Conservation (phyloP, 53 echinoderm and acorn worm genomes). For the Holothuria leucospilota region DNA sequence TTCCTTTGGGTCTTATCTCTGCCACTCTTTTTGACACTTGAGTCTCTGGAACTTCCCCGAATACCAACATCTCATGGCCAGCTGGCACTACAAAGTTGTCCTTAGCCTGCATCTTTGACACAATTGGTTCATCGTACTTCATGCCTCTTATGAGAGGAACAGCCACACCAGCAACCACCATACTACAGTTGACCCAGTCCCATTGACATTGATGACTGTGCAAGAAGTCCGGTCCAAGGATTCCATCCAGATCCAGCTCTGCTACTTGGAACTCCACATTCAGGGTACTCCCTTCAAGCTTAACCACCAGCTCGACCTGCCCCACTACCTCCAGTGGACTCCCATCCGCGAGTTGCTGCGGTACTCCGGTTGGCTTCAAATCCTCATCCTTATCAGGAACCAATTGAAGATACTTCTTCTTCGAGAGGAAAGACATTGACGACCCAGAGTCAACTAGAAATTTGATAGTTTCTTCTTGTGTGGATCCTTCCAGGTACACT, state of each 20-base stretch:
- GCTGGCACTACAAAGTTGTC: slow-evolving; percentile 30
- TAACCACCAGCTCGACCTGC: not conserved
- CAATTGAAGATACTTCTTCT: not conserved
- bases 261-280: slow-evolving; percentile 34
- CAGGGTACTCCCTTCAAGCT: not conserved
- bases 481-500: not conserved
- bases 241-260: slow-evolving; percentile 42
- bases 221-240: slow-evolving; percentile 59
- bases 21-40: no score
- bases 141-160: slow-evolving; percentile 33
- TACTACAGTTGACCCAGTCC: slow-evolving; percentile 23
- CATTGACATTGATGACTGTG: slow-evolving; percentile 37
- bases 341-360: not conserved
- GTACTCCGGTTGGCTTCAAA: not conserved
- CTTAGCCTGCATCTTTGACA: slow-evolving; percentile 29
- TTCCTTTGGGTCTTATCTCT: no score
- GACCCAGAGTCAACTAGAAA: not conserved
- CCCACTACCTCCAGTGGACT: slow-evolving; percentile 1
- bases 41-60: not conserved
- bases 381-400: not conserved
- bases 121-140: slow-evolving; percentile 10
- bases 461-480: not conserved
- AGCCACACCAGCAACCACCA: slow-evolving; percentile 39
- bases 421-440: not conserved
- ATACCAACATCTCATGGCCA: slow-evolving; percentile 33